Percentiles rank a stretch among this genome's conserved stretches.
Conservation (phyloP, 2,113 vertebrate genomes). For the Dissostichus mawsoni region DNA sequence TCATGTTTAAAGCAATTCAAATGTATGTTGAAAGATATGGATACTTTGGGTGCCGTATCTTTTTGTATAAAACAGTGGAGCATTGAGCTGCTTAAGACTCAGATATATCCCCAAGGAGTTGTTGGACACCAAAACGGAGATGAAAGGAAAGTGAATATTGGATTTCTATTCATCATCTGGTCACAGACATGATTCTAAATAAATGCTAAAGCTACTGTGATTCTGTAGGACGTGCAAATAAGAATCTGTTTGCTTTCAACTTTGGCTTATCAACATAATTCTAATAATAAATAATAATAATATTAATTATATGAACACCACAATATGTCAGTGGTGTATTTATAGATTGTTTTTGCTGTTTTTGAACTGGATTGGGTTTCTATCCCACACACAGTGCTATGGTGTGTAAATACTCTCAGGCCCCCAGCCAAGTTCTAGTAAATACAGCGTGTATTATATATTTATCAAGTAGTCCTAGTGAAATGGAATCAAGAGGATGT, state of each 20-base stretch:
- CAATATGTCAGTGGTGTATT: not conserved
- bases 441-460: not conserved
- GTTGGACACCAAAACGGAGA: not conserved
- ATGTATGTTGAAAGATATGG: not conserved
- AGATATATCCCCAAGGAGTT: not conserved
- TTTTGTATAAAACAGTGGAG: not conserved
- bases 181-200: not conserved
- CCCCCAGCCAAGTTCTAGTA: conserved; percentile 7
- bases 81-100: not conserved
- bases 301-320: not conserved
- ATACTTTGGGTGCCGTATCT: not conserved
- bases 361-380: not conserved
- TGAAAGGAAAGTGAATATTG: not conserved
- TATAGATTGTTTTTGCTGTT: not conserved
- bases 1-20: not conserved
- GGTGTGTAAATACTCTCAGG: not conserved
- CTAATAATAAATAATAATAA: too few species aligned
- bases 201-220: not conserved
- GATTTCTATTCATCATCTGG: not conserved
- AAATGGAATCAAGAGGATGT: too few species aligned
- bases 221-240: not conserved
- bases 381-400: not conserved
- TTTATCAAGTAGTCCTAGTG: not conserved
- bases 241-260: too few species aligned
- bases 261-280: not conserved